phyloP scores from a whole-genome alignment of 1,140 invertebrate genomes.

The Melipona quadrifasciata region DNA sequence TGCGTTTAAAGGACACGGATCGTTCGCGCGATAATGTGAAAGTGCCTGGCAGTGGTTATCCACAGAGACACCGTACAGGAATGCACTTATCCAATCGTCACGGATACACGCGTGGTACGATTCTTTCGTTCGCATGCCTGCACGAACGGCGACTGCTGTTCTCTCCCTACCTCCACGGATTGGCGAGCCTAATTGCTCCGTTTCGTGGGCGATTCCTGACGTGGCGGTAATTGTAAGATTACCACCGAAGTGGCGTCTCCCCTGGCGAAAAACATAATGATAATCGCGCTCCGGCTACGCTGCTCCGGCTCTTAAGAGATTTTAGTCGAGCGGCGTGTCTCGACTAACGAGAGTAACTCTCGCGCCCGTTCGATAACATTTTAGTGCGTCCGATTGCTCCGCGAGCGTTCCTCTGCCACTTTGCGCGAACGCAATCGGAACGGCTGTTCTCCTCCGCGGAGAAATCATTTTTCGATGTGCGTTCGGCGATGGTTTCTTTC shows the following conservation, averaged over 20 bases:
- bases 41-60: constrained; percentile 43
- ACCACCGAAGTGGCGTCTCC: background rate
- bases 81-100: constrained; percentile 62
- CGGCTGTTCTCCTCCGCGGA: too few species aligned
- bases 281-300: constrained; percentile 6
- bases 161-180: constrained; percentile 30
- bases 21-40: constrained; percentile 57
- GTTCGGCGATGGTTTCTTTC: too few species aligned
- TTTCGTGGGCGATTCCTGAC: constrained; percentile 43
- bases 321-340: background rate
- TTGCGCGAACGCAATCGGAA: too few species aligned
- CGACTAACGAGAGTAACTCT: constrained; percentile 11
- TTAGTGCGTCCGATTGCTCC: background rate
- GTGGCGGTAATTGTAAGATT: constrained; percentile 33
- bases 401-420: background rate
- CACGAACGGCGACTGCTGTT: constrained; percentile 20
- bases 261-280: background rate
- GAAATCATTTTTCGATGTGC: too few species aligned
- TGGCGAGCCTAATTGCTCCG: constrained; percentile 47
- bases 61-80: constrained; percentile 50
- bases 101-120: constrained; percentile 34
- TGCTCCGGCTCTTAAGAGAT: background rate
- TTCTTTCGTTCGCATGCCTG: constrained; percentile 54
- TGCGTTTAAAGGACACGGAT: constrained; percentile 43
- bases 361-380: background rate